These are phyloP conservation scores for Gymnothorax javanicus DNA, from an alignment of 2,797 vertebrate species.

Conservation along the genomic window DNA sequence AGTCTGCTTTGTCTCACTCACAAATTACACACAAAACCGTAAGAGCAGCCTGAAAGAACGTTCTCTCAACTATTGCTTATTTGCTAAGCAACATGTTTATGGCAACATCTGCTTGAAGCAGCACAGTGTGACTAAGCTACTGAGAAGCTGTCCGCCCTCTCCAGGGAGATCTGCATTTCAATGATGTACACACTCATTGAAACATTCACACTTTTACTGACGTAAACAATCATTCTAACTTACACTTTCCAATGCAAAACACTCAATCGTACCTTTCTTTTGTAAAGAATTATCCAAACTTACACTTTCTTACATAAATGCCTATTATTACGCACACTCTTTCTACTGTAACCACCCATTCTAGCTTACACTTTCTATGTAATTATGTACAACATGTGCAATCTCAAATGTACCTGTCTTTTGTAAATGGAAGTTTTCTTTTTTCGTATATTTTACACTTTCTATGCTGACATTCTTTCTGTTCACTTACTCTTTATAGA, in stretches of 20 bases:
- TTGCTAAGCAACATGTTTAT: slow-evolving; percentile 1
- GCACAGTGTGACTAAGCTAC: neutral
- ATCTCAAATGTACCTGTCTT: neutral
- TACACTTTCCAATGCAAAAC: neutral
- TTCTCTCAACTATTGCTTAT: neutral
- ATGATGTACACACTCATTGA: neutral
- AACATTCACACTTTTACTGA: neutral
- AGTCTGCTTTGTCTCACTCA: neutral
- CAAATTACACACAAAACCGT: neutral
- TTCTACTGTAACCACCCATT: neutral
- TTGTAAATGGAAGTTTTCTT: too few species aligned
- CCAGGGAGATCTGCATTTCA: neutral
- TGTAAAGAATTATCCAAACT: neutral
- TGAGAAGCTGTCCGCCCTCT: neutral
- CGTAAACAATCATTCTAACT: neutral
- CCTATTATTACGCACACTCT: neutral
- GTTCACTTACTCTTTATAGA: too few species aligned
- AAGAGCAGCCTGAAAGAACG: neutral
- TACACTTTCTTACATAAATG: neutral
- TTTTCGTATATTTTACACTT: too few species aligned
- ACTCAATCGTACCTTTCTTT: neutral
- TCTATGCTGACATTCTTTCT: too few species aligned
- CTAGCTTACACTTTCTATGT: neutral
- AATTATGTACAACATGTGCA: neutral
- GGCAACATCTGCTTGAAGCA: neutral